A percentile compares a stretch with the other conserved stretches of the same genome.
Evolutionary conservation across 2,888 invertebrate species (phyloP).

Genomic region (Drosophila silvestris): DNA sequence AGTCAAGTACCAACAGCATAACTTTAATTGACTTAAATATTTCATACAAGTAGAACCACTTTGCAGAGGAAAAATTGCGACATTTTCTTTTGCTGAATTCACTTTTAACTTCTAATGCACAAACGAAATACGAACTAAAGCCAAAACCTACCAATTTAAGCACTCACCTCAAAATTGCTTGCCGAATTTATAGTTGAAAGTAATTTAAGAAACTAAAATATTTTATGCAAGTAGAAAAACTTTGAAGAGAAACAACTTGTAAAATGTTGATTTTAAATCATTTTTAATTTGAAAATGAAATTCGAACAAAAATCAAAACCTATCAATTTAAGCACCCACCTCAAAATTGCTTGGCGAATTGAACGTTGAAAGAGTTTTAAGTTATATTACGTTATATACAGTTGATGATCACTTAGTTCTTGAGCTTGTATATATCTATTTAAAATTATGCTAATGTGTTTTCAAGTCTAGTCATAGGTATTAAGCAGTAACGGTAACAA

Average conservation of each 20-base stretch:
- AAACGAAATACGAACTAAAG: background rate
- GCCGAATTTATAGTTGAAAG: background rate
- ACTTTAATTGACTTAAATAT: background rate
- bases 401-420: slow-evolving; percentile 28
- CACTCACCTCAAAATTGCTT: background rate
- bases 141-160: background rate
- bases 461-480: slow-evolving; percentile 53
- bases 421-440: slow-evolving; percentile 37
- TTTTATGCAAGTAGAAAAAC: background rate
- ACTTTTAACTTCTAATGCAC: background rate
- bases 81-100: background rate
- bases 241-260: background rate
- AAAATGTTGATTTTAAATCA: background rate
- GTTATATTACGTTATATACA: slow-evolving; percentile 2
- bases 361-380: slow-evolving; percentile 12
- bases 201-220: background rate
- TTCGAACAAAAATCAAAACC: background rate
- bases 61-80: background rate
- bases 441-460: slow-evolving; percentile 37
- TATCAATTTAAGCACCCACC: background rate
- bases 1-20: slow-evolving; percentile 27
- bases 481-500: slow-evolving; percentile 21
- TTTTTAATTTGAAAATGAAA: background rate
- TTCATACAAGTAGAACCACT: background rate
- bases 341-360: slow-evolving; percentile 10